Evolutionary conservation across 2,113 vertebrate genomes (phyloP), one percentile per base, ranked within the genome.

Genomic region (Strix uralensis): DNA sequence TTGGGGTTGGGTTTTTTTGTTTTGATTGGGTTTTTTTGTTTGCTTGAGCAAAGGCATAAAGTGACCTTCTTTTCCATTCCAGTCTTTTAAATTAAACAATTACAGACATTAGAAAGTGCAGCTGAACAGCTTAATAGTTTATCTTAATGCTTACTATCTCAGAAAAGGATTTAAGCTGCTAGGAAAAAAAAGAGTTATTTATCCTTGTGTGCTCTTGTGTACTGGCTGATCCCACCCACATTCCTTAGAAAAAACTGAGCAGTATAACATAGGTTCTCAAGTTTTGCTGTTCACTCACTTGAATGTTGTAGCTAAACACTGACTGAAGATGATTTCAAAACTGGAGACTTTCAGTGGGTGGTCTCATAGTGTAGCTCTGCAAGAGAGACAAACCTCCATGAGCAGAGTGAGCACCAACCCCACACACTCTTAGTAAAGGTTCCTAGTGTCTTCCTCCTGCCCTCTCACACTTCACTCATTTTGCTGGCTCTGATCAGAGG

Each of bases 301-400:
- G 14, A 57, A 17, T 38, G 25, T 12, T 70, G 51, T 32, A 82
- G 70, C 29, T 47, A 71, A 36, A 73, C 29, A 26, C 15, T 15
- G n/a, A 8, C 11, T 47, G 47, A 10, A 44, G 34, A 30, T 5
- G 2, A 47, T 75, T 79, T 47, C 27, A 54, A 21, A 40, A 46
- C 13, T 8, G 19, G 62, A 38, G 47, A 30, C 15, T 55, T 54
- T 36, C n/a, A 55, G 18, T 42, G 29, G 13, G 52, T 58, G n/a
- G 25, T 51, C 79, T 71, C 18, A 3, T 11, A 32, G 46, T 5
- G 26, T 61, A 57, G 42, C 54, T 62, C 40, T 77, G 47, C 15
- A 54, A 38, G 63, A 0, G 4, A 59, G 63, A 49, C 0, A 1
- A 40, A 36, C 22, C 22, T 32, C 36, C 1, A 2, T 14, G 16